Evolutionary conservation across 2,797 vertebrate genomes (phyloP).

Genomic region (Serranus cabrilla): DNA sequence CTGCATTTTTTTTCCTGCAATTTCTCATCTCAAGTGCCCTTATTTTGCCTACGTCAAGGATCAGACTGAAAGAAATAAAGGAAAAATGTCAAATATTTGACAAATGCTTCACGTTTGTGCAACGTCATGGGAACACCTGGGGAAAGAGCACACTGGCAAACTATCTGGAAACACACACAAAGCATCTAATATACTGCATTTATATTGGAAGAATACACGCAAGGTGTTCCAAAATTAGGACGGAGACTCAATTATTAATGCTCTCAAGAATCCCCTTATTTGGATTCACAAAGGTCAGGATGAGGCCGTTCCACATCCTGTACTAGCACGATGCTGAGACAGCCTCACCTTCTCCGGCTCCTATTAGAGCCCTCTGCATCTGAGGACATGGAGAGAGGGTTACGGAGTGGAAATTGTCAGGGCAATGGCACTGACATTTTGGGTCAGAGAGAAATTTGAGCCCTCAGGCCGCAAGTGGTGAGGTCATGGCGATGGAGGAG

Average conservation of each 20-base stretch:
- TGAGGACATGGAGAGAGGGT: conserved; percentile 39
- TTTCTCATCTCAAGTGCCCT: conserved; percentile 2
- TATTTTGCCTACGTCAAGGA: conserved; percentile 1
- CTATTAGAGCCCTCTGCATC: conserved; percentile 58
- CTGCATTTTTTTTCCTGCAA: not conserved
- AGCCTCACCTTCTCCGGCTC: conserved; percentile 42
- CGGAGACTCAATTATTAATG: not conserved
- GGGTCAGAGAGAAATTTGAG: conserved; percentile 67
- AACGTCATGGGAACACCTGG: conserved; percentile 19
- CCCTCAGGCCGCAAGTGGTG: conserved; percentile 53
- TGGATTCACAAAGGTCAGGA: conserved; percentile 36
- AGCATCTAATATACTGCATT: not conserved
- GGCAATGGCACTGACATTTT: conserved; percentile 55
- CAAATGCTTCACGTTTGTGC: conserved; percentile 25
- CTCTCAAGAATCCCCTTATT: conserved; percentile 6
- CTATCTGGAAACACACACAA: conserved; percentile 21
- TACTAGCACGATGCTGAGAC: conserved; percentile 39
- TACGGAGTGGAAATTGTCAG: conserved; percentile 51
- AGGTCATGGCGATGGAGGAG: conserved; percentile 59
- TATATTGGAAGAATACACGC: not conserved
- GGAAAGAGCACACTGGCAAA: conserved; percentile 6
- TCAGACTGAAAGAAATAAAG: conserved; percentile 11
- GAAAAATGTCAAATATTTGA: conserved; percentile 18
- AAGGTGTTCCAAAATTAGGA: conserved; percentile 16
- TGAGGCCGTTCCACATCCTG: conserved; percentile 33